Evolutionary conservation across 2,113 vertebrate genomes (phyloP), one percentile per base, ranked within the genome.

Genomic region (Spilogale gracilis): DNA sequence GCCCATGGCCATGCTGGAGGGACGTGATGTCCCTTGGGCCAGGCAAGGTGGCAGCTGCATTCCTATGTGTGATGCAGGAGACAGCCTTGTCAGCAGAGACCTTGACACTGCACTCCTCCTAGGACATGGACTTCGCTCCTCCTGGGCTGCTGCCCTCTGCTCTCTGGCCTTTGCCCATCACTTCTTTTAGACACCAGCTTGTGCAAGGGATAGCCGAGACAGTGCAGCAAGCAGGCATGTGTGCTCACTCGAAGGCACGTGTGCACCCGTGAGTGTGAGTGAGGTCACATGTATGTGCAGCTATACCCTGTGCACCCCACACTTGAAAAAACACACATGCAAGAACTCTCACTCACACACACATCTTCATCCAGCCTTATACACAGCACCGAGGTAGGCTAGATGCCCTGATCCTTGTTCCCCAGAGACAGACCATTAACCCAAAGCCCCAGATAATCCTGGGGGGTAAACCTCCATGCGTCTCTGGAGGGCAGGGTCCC

Each of bases 201-300:
- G 3, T 61, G 32, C 32, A 76, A 90, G 76, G n/a, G 63, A 7
- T 3, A 27, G 30, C 74, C 0, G 8, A 10, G 8, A 30, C 0
- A 27, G 91, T 6, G 18, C 25, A n/a, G 69, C 21, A 10, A 4
- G 58, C 56, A 67, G 14, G 65, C 32, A 16, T 10, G 7, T 5
- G 43, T 23, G 43, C 45, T 92, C 6, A 16, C 52, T 43, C 0
- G 25, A 14, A n/a, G 50, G 11, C 79, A 11, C 4, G 4, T 50
- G 48, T 17, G 43, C 18, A 32, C 48, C 17, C 6, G 0, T 0
- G 54, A n/a, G 7, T 8, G 0, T 1, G 48, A 32, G 6, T 9
- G 9, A 1, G 54, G 74, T 81, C 89, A 38, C 17, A 4, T 20
- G 50, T n/a, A 6, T 74, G 32, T 65, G 45, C 9, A 9, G 12